phyloP scores from a whole-genome alignment of 2,113 vertebrate genomes.

The Anguilla rostrata region DNA sequence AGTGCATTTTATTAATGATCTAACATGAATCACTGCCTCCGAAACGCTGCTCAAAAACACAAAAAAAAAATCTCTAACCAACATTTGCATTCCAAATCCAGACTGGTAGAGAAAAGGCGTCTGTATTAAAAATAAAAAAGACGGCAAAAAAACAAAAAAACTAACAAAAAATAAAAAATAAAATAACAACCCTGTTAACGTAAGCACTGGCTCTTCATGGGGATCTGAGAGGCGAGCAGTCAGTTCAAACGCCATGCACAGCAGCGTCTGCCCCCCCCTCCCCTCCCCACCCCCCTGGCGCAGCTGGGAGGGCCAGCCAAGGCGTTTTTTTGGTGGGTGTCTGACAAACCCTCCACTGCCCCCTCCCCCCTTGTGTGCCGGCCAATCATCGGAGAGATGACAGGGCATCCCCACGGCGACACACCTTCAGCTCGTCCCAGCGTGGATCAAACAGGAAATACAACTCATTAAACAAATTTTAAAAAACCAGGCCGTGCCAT shows the following conservation, averaged over 20 bases:
- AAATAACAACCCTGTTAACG: background rate
- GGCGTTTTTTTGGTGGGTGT: background rate
- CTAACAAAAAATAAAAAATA: background rate
- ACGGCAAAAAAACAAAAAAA: background rate
- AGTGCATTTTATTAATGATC: background rate
- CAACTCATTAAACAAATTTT: background rate
- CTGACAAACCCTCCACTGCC: background rate
- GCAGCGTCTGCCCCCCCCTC: background rate
- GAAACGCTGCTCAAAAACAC: background rate
- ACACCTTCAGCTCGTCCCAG: background rate
- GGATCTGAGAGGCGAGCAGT: background rate
- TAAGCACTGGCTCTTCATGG: background rate
- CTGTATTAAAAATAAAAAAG: background rate
- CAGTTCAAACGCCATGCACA: background rate
- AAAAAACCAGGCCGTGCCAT: conserved; percentile 37
- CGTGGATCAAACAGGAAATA: conserved; percentile 3
- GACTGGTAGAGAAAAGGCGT: background rate
- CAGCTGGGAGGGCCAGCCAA: background rate
- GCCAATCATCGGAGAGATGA: background rate
- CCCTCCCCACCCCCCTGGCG: background rate
- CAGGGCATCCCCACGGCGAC: background rate
- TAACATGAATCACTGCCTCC: background rate
- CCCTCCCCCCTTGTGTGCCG: no score
- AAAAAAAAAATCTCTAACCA: background rate
- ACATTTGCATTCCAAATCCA: background rate